phyloP scores from a whole-genome alignment of 2,113 vertebrate genomes.

The Patagioenas fasciata region DNA sequence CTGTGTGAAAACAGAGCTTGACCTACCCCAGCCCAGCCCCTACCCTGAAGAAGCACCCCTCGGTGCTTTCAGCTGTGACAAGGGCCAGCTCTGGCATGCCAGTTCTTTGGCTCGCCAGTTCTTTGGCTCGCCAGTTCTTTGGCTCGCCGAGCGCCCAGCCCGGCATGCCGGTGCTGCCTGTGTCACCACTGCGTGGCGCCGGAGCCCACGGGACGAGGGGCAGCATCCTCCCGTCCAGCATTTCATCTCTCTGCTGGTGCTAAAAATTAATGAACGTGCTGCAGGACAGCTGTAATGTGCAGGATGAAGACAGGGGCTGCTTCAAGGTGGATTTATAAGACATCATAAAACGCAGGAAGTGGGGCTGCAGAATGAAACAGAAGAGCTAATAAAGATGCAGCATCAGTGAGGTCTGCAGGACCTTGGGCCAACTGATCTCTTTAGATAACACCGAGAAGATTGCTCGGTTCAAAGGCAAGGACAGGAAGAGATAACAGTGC shows the following conservation, averaged over 20 bases:
- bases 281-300: constrained; percentile 23
- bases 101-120: too few species aligned
- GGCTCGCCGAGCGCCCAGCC: neutral
- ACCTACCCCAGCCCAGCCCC: neutral
- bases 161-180: neutral
- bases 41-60: neutral
- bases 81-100: fast-evolving
- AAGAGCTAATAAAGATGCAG: constrained; percentile 43
- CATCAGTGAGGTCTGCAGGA: neutral
- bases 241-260: neutral
- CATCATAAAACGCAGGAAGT: neutral
- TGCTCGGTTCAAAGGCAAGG: neutral
- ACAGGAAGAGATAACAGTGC: neutral
- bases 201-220: neutral
- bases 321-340: constrained; percentile 44
- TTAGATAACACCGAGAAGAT: neutral
- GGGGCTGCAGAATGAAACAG: neutral
- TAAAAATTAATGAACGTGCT: constrained; percentile 58
- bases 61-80: neutral
- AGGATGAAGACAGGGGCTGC: constrained; percentile 14
- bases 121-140: fast-evolving
- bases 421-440: constrained; percentile 1
- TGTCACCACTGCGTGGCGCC: constrained; percentile 9
- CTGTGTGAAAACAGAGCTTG: neutral
- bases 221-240: neutral